Conservation (phyloP, 2,113 vertebrate genomes). For the Oncorhynchus keta region DNA sequence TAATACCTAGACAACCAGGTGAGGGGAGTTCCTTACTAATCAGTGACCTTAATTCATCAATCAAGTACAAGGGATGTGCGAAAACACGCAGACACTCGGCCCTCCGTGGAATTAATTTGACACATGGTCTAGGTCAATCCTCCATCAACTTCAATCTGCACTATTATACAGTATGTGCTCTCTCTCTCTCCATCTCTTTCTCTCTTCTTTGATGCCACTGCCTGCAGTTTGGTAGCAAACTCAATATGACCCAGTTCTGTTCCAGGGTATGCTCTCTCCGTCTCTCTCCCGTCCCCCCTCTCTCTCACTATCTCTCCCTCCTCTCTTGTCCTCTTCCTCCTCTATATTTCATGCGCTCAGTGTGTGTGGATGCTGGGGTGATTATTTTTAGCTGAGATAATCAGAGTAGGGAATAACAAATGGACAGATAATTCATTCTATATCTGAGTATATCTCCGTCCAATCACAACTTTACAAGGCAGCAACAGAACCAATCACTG, state of each 20-base stretch:
- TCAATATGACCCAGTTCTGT: background rate
- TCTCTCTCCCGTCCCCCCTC: background rate
- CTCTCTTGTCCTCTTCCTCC: conserved; percentile 22
- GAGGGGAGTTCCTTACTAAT: too few relatives aligned
- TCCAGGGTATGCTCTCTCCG: conserved; percentile 16
- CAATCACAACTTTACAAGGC: background rate
- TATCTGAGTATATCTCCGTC: background rate
- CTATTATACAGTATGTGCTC: too few relatives aligned
- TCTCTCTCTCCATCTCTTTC: too few relatives aligned
- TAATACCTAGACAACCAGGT: too few relatives aligned
- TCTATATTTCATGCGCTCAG: conserved; percentile 69
- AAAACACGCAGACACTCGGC: too few relatives aligned
- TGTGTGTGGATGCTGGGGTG: conserved; percentile 44
- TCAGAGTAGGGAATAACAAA: conserved; percentile 33
- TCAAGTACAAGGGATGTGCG: too few relatives aligned
- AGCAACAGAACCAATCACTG: conserved; percentile 34
- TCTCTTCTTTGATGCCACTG: too few relatives aligned
- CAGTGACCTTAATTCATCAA: too few relatives aligned
- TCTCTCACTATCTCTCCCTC: conserved; percentile 1
- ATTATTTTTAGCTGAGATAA: conserved; percentile 68
- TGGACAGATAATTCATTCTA: conserved; percentile 24
- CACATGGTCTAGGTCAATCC: too few relatives aligned
- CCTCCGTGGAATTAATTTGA: too few relatives aligned
- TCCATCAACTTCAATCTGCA: too few relatives aligned
- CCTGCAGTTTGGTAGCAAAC: too few relatives aligned